These are phyloP conservation scores for Hypothenemus hampei DNA, from an alignment of 1,140 invertebrate species.

Conservation along the genomic window DNA sequence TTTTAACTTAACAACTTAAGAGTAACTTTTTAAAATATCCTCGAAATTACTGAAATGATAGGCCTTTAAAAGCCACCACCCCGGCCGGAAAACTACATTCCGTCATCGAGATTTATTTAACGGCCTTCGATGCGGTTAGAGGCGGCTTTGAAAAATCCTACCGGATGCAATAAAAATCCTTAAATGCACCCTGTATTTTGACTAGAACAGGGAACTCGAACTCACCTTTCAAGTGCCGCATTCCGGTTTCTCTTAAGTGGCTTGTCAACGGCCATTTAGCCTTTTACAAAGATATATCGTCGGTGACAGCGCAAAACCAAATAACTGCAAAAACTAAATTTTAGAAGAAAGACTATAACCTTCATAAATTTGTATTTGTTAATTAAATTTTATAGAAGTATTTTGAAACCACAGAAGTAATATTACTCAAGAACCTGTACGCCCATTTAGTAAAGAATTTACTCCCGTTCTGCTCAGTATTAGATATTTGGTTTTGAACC, in stretches of 20 bases:
- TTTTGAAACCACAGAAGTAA: no score
- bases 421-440: no score
- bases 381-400: no score
- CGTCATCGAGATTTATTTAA: neutral
- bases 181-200: slow-evolving; percentile 12
- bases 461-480: no score
- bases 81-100: neutral
- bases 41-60: neutral
- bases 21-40: slow-evolving; percentile 14
- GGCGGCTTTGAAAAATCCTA: neutral
- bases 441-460: no score
- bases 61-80: neutral
- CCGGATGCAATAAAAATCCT: slow-evolving; percentile 18
- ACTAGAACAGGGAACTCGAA: slow-evolving; percentile 4
- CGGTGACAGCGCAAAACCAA: no score
- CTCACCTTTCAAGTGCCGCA: slow-evolving; percentile 5
- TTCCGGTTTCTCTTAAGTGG: slow-evolving; percentile 10
- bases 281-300: no score
- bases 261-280: slow-evolving; percentile 15
- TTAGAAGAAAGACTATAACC: no score
- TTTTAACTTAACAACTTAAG: slow-evolving; percentile 3
- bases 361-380: no score
- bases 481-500: no score
- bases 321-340: no score
- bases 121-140: neutral